These are phyloP conservation scores for Ischnura elegans DNA, from an alignment of 2,888 invertebrate genomes.

Conservation along the genomic window DNA sequence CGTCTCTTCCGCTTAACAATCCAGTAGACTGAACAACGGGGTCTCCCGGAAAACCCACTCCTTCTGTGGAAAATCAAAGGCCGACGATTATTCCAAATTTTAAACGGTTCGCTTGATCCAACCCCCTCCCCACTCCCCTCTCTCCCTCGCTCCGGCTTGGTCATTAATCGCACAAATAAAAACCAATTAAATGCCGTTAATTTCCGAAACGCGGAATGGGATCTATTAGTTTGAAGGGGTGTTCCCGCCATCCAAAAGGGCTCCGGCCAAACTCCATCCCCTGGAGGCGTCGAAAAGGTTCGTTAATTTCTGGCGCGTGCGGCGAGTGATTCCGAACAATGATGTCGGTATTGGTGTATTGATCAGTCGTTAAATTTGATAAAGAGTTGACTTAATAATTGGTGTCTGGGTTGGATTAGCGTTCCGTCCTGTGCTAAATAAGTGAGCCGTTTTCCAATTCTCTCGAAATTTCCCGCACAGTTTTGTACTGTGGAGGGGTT, in stretches of 20 bases:
- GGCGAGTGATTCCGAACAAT: neutral
- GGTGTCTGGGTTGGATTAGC: neutral
- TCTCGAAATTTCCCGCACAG: too few species aligned
- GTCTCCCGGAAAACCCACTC: slow-evolving; percentile 49
- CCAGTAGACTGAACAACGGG: neutral
- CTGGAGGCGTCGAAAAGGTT: slow-evolving; percentile 8
- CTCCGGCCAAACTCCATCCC: neutral
- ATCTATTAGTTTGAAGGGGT: slow-evolving; percentile 35
- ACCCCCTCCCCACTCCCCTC: neutral
- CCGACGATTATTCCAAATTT: slow-evolving; percentile 40
- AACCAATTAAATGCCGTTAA: slow-evolving; percentile 56
- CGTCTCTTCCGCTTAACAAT: neutral
- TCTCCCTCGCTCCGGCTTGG: neutral
- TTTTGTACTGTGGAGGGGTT: too few species aligned
- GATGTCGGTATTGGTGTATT: slow-evolving; percentile 3
- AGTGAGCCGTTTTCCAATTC: neutral
- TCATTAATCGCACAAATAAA: slow-evolving; percentile 65
- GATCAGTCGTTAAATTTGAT: neutral
- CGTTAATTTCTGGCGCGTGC: neutral
- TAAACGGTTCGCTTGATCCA: slow-evolving; percentile 53
- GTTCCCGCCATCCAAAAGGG: neutral
- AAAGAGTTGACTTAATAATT: slow-evolving; percentile 27
- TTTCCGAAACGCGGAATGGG: slow-evolving; percentile 29
- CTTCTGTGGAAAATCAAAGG: slow-evolving; percentile 60
- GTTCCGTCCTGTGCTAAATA: neutral